A percentile compares a stretch with the other conserved stretches of the same genome.
Evolutionary conservation across 2,113 vertebrate genomes (phyloP).

Genomic region (Phaetusa simplex): DNA sequence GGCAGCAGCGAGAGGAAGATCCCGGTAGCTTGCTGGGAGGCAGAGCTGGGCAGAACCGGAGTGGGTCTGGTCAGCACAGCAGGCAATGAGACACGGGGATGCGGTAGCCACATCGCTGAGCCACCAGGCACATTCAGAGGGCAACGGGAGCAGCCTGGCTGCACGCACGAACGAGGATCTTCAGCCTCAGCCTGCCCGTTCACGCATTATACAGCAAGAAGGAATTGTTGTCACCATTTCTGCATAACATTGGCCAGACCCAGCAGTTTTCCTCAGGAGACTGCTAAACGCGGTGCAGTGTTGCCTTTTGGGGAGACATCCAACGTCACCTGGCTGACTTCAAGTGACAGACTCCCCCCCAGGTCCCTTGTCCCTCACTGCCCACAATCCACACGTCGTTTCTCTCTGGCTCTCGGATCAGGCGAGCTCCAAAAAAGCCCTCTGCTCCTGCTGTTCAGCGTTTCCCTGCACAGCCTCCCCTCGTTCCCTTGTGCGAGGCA

Average conservation of each 20-base stretch:
- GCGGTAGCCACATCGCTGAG: not conserved
- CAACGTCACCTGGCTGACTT: not conserved
- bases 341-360: not conserved
- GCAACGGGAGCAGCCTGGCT: not conserved
- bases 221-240: not conserved
- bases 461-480: not conserved
- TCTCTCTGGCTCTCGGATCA: not conserved
- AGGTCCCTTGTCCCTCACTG: not conserved
- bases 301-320: not conserved
- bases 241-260: not conserved
- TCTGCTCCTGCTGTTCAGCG: not conserved
- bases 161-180: not conserved
- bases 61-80: not conserved
- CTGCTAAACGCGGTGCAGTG: not conserved
- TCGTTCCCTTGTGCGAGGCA: not conserved
- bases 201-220: accelerated
- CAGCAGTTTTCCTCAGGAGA: not conserved
- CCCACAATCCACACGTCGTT: not conserved
- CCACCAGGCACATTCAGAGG: not conserved
- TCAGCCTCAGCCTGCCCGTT: not conserved
- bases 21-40: not conserved
- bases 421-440: not conserved
- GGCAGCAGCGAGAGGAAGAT: not conserved
- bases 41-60: not conserved
- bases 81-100: not conserved